Percentiles rank a stretch among this genome's conserved stretches.
Conservation (phyloP, 2,888 invertebrate species). For the Melanargia galathea region DNA sequence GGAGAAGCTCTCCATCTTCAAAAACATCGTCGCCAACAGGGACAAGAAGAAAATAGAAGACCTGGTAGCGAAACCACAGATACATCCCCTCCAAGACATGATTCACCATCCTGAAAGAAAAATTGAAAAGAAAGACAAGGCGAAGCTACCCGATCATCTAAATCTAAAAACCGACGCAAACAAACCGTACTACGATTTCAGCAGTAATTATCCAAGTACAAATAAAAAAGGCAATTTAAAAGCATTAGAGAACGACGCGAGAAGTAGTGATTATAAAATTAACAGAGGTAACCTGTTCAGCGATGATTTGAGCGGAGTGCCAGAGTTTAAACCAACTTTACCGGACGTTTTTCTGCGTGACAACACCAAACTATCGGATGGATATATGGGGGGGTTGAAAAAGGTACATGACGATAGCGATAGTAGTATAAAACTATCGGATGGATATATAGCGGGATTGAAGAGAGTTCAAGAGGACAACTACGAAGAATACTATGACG, state of each 20-base stretch:
- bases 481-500: constrained; percentile 71
- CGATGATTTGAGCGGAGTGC: constrained; percentile 42
- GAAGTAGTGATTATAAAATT: background rate
- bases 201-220: background rate
- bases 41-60: constrained; percentile 51
- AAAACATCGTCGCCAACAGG: constrained; percentile 59
- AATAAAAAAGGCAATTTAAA: background rate
- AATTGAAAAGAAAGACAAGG: constrained; percentile 72
- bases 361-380: constrained; percentile 56
- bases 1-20: constrained; percentile 68
- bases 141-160: constrained; percentile 46
- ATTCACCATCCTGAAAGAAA: constrained; percentile 61
- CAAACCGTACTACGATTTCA: background rate
- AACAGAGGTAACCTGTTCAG: background rate
- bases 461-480: constrained; percentile 52
- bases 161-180: constrained; percentile 1
- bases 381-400: constrained; percentile 52
- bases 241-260: background rate
- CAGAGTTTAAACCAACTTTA: constrained; percentile 67
- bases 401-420: constrained; percentile 49
- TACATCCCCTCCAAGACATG: constrained; percentile 67
- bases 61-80: constrained; percentile 61
- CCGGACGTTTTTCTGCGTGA: constrained; percentile 53
- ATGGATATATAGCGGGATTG: constrained; percentile 54
- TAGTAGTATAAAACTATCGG: constrained; percentile 45